These are phyloP conservation scores for Eclectus roratus DNA, from an alignment of 2,113 vertebrate species.

Conservation along the genomic window DNA sequence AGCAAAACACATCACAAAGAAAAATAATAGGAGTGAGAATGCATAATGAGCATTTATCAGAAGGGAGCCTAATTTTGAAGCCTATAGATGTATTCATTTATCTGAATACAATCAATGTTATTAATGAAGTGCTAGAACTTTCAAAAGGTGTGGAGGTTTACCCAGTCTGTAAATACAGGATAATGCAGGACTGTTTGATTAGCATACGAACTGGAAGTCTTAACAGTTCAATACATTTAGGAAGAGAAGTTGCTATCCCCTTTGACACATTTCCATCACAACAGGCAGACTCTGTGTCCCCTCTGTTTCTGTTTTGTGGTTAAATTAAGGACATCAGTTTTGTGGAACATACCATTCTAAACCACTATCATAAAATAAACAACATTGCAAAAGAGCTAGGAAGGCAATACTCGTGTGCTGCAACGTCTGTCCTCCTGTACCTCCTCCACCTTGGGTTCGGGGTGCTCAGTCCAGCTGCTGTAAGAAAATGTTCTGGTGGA, in stretches of 20 bases:
- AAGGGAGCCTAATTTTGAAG: neutral
- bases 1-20: neutral
- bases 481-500: neutral
- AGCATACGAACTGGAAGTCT: neutral
- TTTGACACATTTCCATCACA: neutral
- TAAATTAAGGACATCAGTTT: neutral
- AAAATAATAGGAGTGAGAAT: neutral
- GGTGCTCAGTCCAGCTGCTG: accelerated
- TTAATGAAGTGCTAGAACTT: neutral
- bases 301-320: neutral
- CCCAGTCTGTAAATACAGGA: neutral
- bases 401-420: neutral
- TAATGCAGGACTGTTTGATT: neutral
- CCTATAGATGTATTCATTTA: neutral
- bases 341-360: neutral
- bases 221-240: accelerated
- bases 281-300: neutral
- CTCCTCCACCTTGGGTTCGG: accelerated
- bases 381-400: neutral
- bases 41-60: neutral
- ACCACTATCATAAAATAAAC: neutral
- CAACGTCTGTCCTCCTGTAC: neutral
- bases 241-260: neutral
- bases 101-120: neutral
- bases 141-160: neutral